Base-by-base conservation (phyloP, 2,888 invertebrate genomes). In the Chorisops tibialis region DNA sequence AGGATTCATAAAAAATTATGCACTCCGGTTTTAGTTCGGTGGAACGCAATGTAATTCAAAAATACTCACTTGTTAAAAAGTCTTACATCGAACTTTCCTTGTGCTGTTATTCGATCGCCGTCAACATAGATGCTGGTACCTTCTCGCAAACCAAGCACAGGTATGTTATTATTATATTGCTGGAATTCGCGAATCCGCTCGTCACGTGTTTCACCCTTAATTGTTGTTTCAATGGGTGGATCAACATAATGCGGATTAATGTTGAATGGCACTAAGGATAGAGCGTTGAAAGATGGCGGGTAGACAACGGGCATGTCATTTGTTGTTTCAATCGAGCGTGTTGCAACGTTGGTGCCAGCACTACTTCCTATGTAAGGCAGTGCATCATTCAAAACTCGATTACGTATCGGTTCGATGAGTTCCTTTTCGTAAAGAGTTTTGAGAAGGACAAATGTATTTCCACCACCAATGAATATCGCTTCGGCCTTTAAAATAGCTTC, bases 261-360 rank as follows among this genome's bases (percentile, higher is more conserved):
- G 74, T 92, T 91, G 74, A 91, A 91, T 4, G 89, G 88, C 12
- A 92, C 85, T 59, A 92, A 79, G 38, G 81, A 81, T 48, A 92
- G 79, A 0, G 87, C 91, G 66, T 85, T 80, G 76, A 91, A 75
- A 48, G 71, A 81, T 22, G 89, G 88, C 41, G 91, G 91, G 74
- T 83, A 85, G n/a, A 83, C 83, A 62, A 93, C 89, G 3, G 92
- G 93, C 92, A 93, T 92, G 73, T 93, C 92, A 80, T 93, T 93
- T 49, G 92, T 92, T 4, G 91, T 92, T 70, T 87, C 82, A 69
- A 93, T 92, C 67, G 86, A 87, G 67, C 80, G 79, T 1, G 92
- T 91, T 9, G 91, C 88, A 12, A 92, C 88, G 81, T 92, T 93
- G n/a, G 90, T 89, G 45, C 91, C 91, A 61, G 91, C 91, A 78